Conservation (phyloP, 2,888 invertebrate species). For the Clunio marinus region DNA sequence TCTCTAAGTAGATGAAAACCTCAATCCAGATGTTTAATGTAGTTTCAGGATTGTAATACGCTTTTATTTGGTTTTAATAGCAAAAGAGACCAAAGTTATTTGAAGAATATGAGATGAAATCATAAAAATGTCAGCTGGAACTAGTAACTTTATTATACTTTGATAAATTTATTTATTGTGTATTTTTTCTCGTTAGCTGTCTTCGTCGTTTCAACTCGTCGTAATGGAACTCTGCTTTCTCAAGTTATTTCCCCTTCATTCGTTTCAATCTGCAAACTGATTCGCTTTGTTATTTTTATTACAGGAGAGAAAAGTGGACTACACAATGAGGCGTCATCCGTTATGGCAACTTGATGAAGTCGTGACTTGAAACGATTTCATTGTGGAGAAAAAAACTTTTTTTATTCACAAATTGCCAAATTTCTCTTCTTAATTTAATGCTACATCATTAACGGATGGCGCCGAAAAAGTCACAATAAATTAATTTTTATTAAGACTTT, state of each 20-base stretch:
- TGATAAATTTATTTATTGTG: neutral
- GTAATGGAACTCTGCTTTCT: neutral
- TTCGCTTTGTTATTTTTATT: neutral
- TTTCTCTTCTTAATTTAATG: no score
- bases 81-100: neutral
- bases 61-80: neutral
- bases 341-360: no score
- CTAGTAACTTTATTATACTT: slow-evolving; percentile 6
- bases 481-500: neutral
- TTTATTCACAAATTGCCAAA: no score
- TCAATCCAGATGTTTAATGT: neutral
- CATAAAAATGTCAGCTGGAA: neutral
- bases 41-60: neutral
- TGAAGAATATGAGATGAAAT: neutral
- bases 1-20: neutral
- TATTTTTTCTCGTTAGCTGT: neutral
- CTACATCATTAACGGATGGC: no score
- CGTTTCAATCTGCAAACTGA: slow-evolving; percentile 15
- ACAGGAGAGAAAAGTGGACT: neutral
- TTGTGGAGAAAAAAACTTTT: no score
- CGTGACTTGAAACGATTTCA: no score
- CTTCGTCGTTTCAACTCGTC: neutral
- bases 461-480: neutral
- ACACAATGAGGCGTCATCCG: no score
- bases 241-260: neutral